Evolutionary conservation across 1,140 invertebrate species (phyloP).

Genomic region (Drosophila funebris): DNA sequence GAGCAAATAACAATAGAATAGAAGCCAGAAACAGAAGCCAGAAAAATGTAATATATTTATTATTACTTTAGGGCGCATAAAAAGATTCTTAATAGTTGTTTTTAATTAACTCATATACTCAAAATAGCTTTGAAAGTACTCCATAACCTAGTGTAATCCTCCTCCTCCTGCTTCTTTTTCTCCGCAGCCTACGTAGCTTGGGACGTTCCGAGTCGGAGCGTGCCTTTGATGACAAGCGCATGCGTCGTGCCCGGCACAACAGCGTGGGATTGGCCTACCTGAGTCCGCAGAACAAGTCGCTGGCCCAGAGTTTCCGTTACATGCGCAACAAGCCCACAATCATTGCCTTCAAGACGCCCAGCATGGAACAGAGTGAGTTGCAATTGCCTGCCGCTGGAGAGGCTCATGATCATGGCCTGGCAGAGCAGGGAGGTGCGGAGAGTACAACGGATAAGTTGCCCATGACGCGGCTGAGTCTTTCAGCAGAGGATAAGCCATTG

Average conservation of each 20-base stretch:
- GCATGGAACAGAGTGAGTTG: conserved; percentile 88
- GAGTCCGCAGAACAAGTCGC: conserved; percentile 90
- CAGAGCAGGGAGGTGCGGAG: conserved; percentile 85
- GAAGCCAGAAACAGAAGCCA: too few species aligned
- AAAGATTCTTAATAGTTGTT: too few species aligned
- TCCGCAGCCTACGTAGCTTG: conserved; percentile 85
- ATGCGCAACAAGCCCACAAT: conserved; percentile 94
- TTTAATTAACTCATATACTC: too few species aligned
- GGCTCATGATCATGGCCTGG: conserved; percentile 61
- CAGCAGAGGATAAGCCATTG: conserved; percentile 87
- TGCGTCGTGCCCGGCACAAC: conserved; percentile 87
- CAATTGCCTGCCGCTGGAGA: conserved; percentile 41
- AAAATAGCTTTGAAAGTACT: too few species aligned
- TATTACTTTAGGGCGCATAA: too few species aligned
- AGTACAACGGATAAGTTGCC: conserved; percentile 45
- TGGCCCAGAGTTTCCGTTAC: conserved; percentile 92
- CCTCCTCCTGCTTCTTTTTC: conserved; percentile 18
- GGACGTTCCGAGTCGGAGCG: conserved; percentile 91
- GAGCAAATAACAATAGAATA: too few species aligned
- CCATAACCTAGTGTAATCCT: not conserved
- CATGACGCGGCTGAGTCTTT: conserved; percentile 81
- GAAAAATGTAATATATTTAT: too few species aligned
- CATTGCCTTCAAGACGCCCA: conserved; percentile 92
- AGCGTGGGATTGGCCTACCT: conserved; percentile 88
- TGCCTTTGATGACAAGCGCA: conserved; percentile 88